These are phyloP conservation scores for Machimus rusticus DNA, from an alignment of 2,888 invertebrate genomes.

Conservation along the genomic window DNA sequence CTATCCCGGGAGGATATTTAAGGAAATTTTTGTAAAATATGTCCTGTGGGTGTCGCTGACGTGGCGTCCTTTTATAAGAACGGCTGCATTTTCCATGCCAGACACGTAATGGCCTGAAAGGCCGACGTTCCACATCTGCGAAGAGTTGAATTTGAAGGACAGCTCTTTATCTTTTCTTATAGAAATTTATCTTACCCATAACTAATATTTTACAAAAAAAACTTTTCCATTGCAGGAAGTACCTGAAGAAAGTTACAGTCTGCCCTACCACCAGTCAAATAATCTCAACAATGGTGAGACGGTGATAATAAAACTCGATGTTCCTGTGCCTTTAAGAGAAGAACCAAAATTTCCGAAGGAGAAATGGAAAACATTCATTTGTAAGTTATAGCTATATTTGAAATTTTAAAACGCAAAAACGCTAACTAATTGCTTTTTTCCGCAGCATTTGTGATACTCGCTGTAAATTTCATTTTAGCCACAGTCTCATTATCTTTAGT, in stretches of 20 bases:
- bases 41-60: not conserved
- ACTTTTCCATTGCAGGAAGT: conserved; percentile 51
- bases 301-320: conserved; percentile 70
- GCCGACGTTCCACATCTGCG: not conserved
- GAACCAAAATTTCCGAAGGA: conserved; percentile 83
- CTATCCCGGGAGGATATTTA: not conserved
- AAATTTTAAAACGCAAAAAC: not conserved
- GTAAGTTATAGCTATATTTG: conserved; percentile 55
- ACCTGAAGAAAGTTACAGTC: conserved; percentile 54
- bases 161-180: not conserved
- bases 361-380: conserved; percentile 79
- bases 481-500: conserved; percentile 81
- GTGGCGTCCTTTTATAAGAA: not conserved
- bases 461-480: conserved; percentile 70
- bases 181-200: not conserved
- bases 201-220: not conserved
- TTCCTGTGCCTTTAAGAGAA: conserved; percentile 74
- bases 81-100: not conserved
- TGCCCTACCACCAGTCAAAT: conserved; percentile 52
- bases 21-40: not conserved
- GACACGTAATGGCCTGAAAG: not conserved
- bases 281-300: conserved; percentile 51
- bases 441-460: conserved; percentile 69
- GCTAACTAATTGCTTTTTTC: conserved; percentile 54
- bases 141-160: not conserved